Evolutionary conservation across 1,140 invertebrate species (phyloP).

Genomic region (Melanaphis sacchari): DNA sequence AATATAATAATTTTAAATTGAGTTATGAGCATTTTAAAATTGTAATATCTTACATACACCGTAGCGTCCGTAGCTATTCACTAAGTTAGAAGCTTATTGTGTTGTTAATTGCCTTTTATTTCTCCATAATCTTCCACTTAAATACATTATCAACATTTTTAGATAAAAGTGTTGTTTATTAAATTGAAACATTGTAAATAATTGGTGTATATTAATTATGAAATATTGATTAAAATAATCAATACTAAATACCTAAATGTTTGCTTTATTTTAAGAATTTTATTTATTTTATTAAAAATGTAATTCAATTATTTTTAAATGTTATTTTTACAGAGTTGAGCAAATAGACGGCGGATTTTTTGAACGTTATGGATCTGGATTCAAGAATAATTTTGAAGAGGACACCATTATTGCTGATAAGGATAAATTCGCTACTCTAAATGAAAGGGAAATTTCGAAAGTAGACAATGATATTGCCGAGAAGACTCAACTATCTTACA

Average conservation of each 20-base stretch:
- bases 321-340: slow-evolving; percentile 70
- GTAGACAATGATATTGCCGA: slow-evolving; percentile 38
- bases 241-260: neutral
- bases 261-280: neutral
- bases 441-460: slow-evolving; percentile 30
- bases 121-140: no score
- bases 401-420: slow-evolving; percentile 58
- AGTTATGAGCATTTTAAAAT: no score
- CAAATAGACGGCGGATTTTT: slow-evolving; percentile 81
- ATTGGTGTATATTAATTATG: neutral
- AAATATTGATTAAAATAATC: neutral
- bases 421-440: slow-evolving; percentile 50
- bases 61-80: no score
- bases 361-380: slow-evolving; percentile 77
- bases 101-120: no score
- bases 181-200: no score
- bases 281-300: neutral
- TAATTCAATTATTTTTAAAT: neutral
- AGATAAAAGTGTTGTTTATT: no score
- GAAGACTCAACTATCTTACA: slow-evolving; percentile 4
- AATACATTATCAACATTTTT: no score
- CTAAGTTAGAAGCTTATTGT: no score
- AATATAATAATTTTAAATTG: no score
- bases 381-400: slow-evolving; percentile 68
- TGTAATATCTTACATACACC: no score